These are phyloP conservation scores for Drosophila burlai DNA, from an alignment of 1,140 invertebrate genomes.

Conservation along the genomic window DNA sequence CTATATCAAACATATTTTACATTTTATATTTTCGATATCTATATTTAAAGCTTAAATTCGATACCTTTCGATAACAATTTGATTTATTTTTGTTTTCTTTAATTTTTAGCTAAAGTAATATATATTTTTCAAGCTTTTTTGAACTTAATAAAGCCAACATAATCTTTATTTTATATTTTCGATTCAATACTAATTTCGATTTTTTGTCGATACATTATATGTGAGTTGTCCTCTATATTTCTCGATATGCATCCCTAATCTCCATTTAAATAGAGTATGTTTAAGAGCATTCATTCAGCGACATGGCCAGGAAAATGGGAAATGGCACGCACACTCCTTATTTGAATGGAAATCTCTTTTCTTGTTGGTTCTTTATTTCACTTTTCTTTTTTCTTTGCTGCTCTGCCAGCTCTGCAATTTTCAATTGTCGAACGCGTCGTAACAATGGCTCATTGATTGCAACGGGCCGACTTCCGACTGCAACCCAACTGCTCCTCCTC, in stretches of 20 bases:
- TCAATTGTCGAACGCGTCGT: constrained; percentile 75
- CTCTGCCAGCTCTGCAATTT: constrained; percentile 50
- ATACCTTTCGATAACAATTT: neutral
- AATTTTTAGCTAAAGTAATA: too few species aligned
- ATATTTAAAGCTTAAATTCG: neutral
- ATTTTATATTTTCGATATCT: too few species aligned
- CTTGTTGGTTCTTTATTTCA: constrained; percentile 2
- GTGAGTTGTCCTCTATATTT: neutral
- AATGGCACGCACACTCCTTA: constrained; percentile 25
- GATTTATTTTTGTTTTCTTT: neutral
- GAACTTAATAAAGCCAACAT: too few species aligned
- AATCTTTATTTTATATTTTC: neutral
- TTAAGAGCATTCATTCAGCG: neutral
- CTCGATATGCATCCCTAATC: neutral
- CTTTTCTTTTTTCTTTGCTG: constrained; percentile 18
- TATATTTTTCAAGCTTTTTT: too few species aligned
- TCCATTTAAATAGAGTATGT: neutral
- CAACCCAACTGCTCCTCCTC: neutral
- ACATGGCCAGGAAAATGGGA: constrained; percentile 4
- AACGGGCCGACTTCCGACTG: constrained; percentile 27
- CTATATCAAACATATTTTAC: too few species aligned
- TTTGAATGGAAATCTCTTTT: constrained; percentile 28
- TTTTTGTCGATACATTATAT: neutral
- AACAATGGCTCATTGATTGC: constrained; percentile 78
- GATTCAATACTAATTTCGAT: accelerated